Percentiles rank a stretch among this genome's conserved stretches.
These are phyloP conservation scores for Stegana nigrithorax DNA, from an alignment of 2,888 invertebrate species.

Conservation along the genomic window DNA sequence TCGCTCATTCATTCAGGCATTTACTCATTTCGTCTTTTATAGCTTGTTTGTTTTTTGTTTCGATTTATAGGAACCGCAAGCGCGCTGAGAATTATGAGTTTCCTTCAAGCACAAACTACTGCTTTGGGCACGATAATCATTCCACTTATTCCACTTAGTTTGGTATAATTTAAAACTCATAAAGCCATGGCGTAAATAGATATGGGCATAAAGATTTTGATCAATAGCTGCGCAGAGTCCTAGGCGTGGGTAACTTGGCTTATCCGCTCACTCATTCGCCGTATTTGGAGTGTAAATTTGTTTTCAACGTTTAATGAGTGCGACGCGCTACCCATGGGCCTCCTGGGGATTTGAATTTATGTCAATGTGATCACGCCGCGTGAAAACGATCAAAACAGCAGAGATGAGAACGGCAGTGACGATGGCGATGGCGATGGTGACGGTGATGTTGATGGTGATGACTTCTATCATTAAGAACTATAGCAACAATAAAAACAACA, in stretches of 20 bases:
- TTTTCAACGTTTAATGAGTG: conserved; percentile 37
- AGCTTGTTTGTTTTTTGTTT: no score
- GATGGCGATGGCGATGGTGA: background rate
- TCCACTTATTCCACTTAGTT: background rate
- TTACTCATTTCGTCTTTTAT: no score
- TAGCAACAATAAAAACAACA: no score
- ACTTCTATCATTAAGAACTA: no score
- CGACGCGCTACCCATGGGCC: conserved; percentile 37
- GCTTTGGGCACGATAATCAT: no score
- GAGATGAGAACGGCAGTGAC: conserved; percentile 11
- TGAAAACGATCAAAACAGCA: conserved; percentile 45
- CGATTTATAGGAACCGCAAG: no score
- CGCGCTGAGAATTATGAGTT: no score
- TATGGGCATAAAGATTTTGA: conserved; percentile 20
- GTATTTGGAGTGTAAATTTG: conserved; percentile 29
- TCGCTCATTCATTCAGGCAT: no score
- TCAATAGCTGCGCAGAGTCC: background rate
- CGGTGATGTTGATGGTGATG: background rate
- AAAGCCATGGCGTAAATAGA: conserved; percentile 18
- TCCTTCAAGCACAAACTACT: no score
- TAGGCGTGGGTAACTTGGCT: background rate
- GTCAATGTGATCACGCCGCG: conserved; percentile 58
- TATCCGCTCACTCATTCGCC: background rate
- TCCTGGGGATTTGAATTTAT: conserved; percentile 62
- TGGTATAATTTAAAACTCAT: background rate